These are phyloP conservation scores for Calameuta filiformis DNA, from an alignment of 2,888 invertebrate genomes.

Conservation along the genomic window DNA sequence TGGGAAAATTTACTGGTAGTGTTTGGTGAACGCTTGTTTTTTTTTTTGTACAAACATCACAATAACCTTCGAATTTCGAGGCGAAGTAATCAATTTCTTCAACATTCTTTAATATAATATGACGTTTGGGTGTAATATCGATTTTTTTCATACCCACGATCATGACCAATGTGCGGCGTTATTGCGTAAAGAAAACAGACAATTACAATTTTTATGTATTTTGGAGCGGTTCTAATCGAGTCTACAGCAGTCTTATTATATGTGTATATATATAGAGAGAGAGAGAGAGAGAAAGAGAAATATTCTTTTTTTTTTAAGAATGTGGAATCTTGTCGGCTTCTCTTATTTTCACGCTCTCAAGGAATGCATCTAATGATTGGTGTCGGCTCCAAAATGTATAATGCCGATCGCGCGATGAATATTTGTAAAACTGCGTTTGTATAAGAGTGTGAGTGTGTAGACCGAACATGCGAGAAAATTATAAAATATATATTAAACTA, in stretches of 20 bases:
- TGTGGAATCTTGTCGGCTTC: not conserved
- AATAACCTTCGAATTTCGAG: not conserved
- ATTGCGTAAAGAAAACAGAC: not conserved
- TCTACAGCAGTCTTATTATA: not conserved
- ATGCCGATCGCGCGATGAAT: constrained; percentile 5
- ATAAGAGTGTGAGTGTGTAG: constrained; percentile 30
- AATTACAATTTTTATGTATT: not conserved
- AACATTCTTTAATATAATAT: not conserved
- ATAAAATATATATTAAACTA: not conserved
- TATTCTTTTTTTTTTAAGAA: not conserved
- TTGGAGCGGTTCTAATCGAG: not conserved
- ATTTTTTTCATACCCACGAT: not conserved
- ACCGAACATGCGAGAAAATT: constrained; percentile 21
- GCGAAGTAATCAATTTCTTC: not conserved
- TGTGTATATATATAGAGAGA: not conserved
- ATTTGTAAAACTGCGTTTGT: constrained; percentile 28
- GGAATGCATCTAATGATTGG: constrained; percentile 9
- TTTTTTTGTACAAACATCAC: not conserved
- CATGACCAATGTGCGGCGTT: not conserved
- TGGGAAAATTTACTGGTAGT: not conserved
- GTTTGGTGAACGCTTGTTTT: not conserved
- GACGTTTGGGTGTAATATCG: not conserved
- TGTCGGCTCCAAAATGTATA: constrained; percentile 4
- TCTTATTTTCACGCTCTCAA: not conserved
- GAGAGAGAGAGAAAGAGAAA: too few relatives aligned